phyloP scores from a whole-genome alignment of 2,113 vertebrate species.

The Chionodraco myersi region DNA sequence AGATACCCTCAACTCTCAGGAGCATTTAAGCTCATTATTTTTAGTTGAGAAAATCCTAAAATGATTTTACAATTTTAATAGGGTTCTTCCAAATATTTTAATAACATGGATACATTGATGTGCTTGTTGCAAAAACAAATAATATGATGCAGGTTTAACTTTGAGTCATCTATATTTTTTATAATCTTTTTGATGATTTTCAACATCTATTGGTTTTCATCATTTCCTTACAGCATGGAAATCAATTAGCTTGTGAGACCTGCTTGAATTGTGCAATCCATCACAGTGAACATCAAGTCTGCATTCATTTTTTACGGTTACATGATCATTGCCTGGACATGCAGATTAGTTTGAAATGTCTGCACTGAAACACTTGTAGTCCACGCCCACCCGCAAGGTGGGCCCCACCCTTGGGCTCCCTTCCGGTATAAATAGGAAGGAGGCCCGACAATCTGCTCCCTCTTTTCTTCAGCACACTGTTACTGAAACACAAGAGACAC shows the following conservation, averaged over 20 bases:
- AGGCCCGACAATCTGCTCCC: too few species aligned
- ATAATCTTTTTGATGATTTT: neutral
- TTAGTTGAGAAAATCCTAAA: neutral
- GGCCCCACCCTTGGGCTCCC: too few species aligned
- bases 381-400: too few species aligned
- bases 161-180: neutral
- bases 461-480: too few species aligned
- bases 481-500: too few species aligned
- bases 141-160: neutral
- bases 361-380: too few species aligned
- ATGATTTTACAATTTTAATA: too few species aligned
- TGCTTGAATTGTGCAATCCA: slow-evolving; percentile 19
- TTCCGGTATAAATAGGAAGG: too few species aligned
- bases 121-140: neutral
- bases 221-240: neutral
- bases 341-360: slow-evolving; percentile 15
- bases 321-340: slow-evolving; percentile 12
- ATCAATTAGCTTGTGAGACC: slow-evolving; percentile 12
- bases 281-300: slow-evolving; percentile 15
- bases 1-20: neutral
- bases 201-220: neutral
- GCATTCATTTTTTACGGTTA: slow-evolving; percentile 12
- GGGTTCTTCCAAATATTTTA: too few species aligned
- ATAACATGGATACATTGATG: neutral
- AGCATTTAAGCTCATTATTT: neutral